Evolutionary conservation across 2,888 invertebrate species (phyloP).

Genomic region (Tetropium fuscum): DNA sequence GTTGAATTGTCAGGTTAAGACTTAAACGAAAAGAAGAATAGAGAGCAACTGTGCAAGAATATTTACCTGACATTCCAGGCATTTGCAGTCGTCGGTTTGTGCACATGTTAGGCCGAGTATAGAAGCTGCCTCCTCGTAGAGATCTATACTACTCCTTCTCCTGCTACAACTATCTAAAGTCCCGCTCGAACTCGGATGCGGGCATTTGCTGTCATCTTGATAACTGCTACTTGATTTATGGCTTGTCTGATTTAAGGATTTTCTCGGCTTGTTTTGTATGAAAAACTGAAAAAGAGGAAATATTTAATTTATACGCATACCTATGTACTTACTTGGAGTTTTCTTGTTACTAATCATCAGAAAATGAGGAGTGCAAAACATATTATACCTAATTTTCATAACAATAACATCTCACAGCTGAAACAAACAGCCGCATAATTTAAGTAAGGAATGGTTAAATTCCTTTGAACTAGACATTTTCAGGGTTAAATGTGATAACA

Average conservation of each 20-base stretch:
- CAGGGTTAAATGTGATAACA: no score
- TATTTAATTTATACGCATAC: no score
- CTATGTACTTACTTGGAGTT: no score
- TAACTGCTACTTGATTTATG: slow-evolving; percentile 37
- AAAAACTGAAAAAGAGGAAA: slow-evolving; percentile 55
- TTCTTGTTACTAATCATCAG: no score
- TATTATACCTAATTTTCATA: no score
- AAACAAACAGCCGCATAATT: no score
- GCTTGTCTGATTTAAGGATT: slow-evolving; percentile 34
- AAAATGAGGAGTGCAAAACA: no score
- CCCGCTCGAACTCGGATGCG: slow-evolving; percentile 30
- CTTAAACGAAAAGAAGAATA: not conserved
- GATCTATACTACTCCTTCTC: slow-evolving; percentile 60
- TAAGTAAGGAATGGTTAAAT: no score
- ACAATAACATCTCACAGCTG: no score
- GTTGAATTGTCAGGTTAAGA: no score
- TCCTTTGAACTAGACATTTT: no score
- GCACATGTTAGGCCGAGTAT: slow-evolving; percentile 63
- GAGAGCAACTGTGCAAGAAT: not conserved
- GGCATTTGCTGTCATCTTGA: slow-evolving; percentile 40
- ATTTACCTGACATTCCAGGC: slow-evolving; percentile 64
- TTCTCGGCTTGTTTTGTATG: slow-evolving; percentile 50
- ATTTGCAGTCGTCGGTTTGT: slow-evolving; percentile 64
- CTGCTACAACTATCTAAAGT: slow-evolving; percentile 38
- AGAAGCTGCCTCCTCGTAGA: slow-evolving; percentile 63